Conservation (phyloP, 1,140 invertebrate genomes). For the Micrasema minimum region DNA sequence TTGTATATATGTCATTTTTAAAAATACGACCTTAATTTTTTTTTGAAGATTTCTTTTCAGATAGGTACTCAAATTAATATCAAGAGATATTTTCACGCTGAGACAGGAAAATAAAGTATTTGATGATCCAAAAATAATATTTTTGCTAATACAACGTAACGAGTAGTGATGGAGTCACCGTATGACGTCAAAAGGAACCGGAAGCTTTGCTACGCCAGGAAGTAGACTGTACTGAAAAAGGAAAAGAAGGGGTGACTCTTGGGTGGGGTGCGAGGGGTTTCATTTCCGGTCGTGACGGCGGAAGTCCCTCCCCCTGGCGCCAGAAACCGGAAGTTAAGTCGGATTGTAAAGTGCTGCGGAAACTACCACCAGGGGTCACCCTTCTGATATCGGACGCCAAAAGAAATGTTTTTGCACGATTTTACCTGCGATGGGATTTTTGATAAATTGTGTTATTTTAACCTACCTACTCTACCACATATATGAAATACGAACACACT, state of each 20-base stretch:
- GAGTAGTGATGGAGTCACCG: slow-evolving; percentile 33
- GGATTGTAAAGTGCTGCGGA: slow-evolving; percentile 52
- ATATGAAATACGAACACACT: no score
- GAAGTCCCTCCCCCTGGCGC: slow-evolving; percentile 52
- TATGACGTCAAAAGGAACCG: slow-evolving; percentile 53
- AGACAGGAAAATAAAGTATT: neutral
- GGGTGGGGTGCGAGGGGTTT: slow-evolving; percentile 22
- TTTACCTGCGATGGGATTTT: no score
- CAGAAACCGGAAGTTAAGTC: slow-evolving; percentile 50
- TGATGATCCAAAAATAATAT: slow-evolving; percentile 10
- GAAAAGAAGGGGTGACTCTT: slow-evolving; percentile 6
- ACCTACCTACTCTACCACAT: no score
- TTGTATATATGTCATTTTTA: no score
- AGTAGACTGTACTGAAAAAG: slow-evolving; percentile 39
- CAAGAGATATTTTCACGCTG: no score
- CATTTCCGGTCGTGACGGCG: slow-evolving; percentile 50
- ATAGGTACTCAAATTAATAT: no score
- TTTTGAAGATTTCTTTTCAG: no score
- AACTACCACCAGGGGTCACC: slow-evolving; percentile 30
- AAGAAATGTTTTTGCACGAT: slow-evolving; percentile 2
- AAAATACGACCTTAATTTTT: no score
- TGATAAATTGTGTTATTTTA: no score
- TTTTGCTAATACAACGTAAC: slow-evolving; percentile 22
- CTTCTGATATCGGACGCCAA: slow-evolving; percentile 18
- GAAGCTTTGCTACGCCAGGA: slow-evolving; percentile 50